These are phyloP conservation scores for Heterodera carotae DNA, from an alignment of 1,140 invertebrate genomes.

Conservation along the genomic window DNA sequence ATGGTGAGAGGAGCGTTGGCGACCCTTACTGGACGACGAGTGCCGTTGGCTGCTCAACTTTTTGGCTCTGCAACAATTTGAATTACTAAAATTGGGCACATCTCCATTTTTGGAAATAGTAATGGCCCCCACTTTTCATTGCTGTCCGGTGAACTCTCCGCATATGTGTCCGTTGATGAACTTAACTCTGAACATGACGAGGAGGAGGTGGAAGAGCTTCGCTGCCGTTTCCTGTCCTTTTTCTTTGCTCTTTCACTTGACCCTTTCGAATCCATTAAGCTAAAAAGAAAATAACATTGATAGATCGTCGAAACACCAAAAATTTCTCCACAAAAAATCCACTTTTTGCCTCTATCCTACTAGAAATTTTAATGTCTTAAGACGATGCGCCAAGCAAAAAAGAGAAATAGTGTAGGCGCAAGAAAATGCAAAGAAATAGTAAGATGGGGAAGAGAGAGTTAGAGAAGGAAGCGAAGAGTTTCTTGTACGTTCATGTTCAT, in stretches of 20 bases:
- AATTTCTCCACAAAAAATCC: no score
- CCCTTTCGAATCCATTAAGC: background rate
- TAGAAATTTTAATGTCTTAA: no score
- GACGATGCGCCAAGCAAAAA: no score
- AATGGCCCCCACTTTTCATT: background rate
- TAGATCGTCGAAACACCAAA: no score
- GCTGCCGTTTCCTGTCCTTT: background rate
- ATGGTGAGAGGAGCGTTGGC: background rate
- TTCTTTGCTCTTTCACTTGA: background rate
- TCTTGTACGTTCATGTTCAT: no score
- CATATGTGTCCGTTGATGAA: background rate
- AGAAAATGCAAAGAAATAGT: no score
- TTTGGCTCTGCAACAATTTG: background rate
- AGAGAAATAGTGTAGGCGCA: no score
- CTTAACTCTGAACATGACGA: background rate
- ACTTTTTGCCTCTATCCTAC: no score
- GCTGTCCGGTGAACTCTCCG: background rate
- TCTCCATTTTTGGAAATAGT: background rate
- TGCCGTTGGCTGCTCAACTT: background rate
- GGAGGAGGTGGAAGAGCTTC: background rate
- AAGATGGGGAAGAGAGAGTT: no score
- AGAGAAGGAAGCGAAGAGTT: no score
- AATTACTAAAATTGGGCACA: no score
- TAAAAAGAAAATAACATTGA: background rate
- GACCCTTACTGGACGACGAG: background rate